Evolutionary conservation across 2,797 vertebrate genomes (phyloP).

Genomic region (Nyctibius grandis): DNA sequence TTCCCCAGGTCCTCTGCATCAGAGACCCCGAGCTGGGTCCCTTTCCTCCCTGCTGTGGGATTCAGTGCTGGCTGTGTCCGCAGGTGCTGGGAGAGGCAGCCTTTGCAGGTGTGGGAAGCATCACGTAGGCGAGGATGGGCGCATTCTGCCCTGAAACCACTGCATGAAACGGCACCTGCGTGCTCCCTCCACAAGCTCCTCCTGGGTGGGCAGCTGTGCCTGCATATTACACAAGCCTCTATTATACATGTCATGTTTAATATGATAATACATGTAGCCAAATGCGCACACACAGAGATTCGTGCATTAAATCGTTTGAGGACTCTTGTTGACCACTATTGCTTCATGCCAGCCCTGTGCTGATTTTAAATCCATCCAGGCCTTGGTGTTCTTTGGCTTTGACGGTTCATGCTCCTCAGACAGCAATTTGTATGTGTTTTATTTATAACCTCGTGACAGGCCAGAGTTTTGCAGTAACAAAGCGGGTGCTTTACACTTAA

Average conservation of each 20-base stretch:
- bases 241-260: not conserved
- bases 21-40: accelerated
- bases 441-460: not conserved
- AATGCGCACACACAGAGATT: not conserved
- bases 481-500: not conserved
- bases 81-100: not conserved
- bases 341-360: not conserved
- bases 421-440: not conserved
- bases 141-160: too few species aligned
- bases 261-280: not conserved
- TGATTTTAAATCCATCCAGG: not conserved
- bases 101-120: not conserved
- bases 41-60: not conserved
- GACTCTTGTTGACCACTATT: not conserved
- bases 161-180: not conserved
- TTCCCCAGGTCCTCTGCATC: not conserved
- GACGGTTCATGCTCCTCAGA: not conserved
- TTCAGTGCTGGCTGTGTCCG: not conserved
- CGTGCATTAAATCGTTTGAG: not conserved
- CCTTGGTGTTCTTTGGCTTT: not conserved
- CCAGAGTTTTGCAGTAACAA: not conserved
- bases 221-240: not conserved
- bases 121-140: accelerated
- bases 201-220: not conserved
- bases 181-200: not conserved